These are phyloP conservation scores for Symphodus melops DNA, from an alignment of 2,113 vertebrate species.

Conservation along the genomic window DNA sequence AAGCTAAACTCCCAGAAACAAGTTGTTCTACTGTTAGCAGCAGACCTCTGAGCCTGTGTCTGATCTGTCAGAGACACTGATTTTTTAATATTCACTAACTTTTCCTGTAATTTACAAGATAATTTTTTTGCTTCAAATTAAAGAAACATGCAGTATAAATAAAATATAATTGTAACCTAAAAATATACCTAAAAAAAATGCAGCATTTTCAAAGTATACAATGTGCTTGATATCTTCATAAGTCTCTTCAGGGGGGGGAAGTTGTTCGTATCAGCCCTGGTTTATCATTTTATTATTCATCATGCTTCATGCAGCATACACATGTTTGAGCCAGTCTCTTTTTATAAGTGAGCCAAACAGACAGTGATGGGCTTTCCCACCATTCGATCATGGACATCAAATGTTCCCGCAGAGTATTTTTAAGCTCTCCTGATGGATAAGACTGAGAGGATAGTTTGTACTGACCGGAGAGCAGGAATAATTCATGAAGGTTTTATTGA, in stretches of 20 bases:
- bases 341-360: conserved; percentile 4
- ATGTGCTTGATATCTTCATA: too few species aligned
- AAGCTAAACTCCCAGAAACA: background rate
- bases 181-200: too few species aligned
- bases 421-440: conserved; percentile 64
- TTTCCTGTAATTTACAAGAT: too few species aligned
- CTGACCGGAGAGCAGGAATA: conserved; percentile 63
- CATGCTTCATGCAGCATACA: background rate
- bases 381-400: conserved; percentile 7
- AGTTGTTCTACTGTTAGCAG: background rate
- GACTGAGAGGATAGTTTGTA: conserved; percentile 43
- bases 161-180: too few species aligned
- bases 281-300: background rate
- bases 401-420: conserved; percentile 61
- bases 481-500: conserved; percentile 76
- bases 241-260: too few species aligned
- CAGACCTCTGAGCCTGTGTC: background rate
- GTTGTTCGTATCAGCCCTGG: too few species aligned
- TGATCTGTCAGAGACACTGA: too few species aligned
- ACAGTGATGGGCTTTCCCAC: conserved; percentile 14
- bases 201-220: too few species aligned
- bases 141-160: too few species aligned
- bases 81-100: too few species aligned
- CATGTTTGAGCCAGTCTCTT: background rate
- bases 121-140: too few species aligned